Evolutionary conservation across 23 tunicate genomes (phyloP).

Genomic region (Halocynthia aurantium): DNA sequence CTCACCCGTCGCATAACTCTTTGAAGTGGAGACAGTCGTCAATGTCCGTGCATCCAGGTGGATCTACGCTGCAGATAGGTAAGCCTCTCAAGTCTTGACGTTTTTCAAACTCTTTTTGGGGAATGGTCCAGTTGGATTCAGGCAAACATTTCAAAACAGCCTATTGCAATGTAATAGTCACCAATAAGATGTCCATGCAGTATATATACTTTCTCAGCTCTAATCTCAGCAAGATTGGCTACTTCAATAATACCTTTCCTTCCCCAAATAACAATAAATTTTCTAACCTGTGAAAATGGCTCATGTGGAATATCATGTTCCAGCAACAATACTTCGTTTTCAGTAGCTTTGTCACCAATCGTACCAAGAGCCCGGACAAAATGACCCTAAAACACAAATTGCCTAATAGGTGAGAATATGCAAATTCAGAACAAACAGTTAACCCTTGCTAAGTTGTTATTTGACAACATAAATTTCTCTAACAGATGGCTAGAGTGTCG

Average conservation of each 20-base stretch:
- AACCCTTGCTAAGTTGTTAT: too few species aligned
- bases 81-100: slow-evolving; percentile 75
- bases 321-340: slow-evolving; percentile 85
- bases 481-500: too few species aligned
- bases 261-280: too few species aligned
- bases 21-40: slow-evolving; percentile 93
- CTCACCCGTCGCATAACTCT: slow-evolving; percentile 43
- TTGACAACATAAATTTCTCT: too few species aligned
- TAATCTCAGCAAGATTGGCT: too few species aligned
- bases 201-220: too few species aligned
- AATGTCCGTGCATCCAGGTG: slow-evolving; percentile 99
- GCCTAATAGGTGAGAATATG: too few species aligned
- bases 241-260: too few species aligned
- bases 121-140: slow-evolving; percentile 73
- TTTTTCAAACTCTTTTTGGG: slow-evolving; percentile 43
- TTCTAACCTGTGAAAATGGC: slow-evolving; percentile 57
- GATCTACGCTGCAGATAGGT: slow-evolving; percentile 94
- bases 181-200: too few species aligned
- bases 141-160: slow-evolving; percentile 95
- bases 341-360: slow-evolving; percentile 96
- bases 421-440: too few species aligned
- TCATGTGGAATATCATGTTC: slow-evolving; percentile 99
- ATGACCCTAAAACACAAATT: slow-evolving; percentile 29
- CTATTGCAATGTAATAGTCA: neutral
- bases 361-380: slow-evolving; percentile 91